Evolutionary conservation across 2,113 vertebrate species (phyloP).

Genomic region (Pituophis catenifer): DNA sequence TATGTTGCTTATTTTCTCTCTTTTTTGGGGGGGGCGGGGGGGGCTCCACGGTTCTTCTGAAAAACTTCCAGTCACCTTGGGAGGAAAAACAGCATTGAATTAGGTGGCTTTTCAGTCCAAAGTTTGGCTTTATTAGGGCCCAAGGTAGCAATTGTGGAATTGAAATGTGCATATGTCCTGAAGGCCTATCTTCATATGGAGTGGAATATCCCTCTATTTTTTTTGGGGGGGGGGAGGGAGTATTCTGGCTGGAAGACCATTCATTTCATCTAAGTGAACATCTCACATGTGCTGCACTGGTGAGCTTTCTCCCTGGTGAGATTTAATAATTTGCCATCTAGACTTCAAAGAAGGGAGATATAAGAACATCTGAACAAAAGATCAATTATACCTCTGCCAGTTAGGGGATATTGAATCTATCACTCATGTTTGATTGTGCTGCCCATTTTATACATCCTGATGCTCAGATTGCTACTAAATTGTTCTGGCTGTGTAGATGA

Average conservation of each 20-base stretch:
- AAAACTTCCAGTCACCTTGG: background rate
- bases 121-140: background rate
- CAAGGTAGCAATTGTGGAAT: background rate
- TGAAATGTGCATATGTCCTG: background rate
- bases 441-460: background rate
- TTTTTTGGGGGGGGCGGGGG: too few relatives aligned
- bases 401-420: background rate
- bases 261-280: background rate
- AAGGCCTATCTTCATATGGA: background rate
- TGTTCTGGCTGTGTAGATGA: background rate
- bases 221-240: background rate
- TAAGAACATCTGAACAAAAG: background rate
- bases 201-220: background rate
- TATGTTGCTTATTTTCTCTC: background rate
- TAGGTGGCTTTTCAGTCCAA: background rate
- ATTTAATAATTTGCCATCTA: background rate
- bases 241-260: background rate
- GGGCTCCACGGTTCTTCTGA: background rate
- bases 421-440: background rate
- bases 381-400: background rate
- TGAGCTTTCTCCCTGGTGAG: background rate
- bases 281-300: background rate
- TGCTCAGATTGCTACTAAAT: background rate
- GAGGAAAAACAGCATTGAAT: background rate
- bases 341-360: background rate